phyloP scores from a whole-genome alignment of 2,888 invertebrate species.

The Drosophila seclusa region DNA sequence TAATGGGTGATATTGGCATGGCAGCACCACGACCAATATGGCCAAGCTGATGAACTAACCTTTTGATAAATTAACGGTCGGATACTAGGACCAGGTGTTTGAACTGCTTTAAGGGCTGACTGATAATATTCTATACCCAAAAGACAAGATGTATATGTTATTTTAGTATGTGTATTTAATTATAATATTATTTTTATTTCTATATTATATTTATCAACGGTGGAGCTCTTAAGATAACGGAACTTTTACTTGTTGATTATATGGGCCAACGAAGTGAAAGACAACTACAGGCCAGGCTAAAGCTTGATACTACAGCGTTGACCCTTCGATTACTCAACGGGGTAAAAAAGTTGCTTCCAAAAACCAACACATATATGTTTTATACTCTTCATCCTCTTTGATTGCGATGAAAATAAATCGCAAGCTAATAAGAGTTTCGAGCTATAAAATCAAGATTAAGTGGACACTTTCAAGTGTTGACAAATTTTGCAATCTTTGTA shows the following conservation, averaged over 20 bases:
- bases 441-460: constrained; percentile 3
- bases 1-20: neutral
- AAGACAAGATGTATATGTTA: neutral
- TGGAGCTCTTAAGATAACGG: neutral
- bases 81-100: neutral
- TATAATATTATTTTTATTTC: neutral
- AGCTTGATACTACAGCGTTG: neutral
- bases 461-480: constrained; percentile 5
- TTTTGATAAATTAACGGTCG: neutral
- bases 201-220: too few species aligned
- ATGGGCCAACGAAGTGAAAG: neutral
- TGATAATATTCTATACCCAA: neutral
- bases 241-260: neutral
- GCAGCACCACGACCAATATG: neutral
- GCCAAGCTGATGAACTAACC: neutral
- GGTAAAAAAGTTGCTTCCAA: neutral
- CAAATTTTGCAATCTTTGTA: neutral
- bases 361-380: neutral
- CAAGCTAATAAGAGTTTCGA: neutral
- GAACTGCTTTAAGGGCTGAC: neutral
- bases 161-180: neutral
- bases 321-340: neutral
- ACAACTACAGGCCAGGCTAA: neutral
- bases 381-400: neutral
- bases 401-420: neutral